These are phyloP conservation scores for Drosophila sproati DNA, from an alignment of 1,140 invertebrate genomes.

Conservation along the genomic window DNA sequence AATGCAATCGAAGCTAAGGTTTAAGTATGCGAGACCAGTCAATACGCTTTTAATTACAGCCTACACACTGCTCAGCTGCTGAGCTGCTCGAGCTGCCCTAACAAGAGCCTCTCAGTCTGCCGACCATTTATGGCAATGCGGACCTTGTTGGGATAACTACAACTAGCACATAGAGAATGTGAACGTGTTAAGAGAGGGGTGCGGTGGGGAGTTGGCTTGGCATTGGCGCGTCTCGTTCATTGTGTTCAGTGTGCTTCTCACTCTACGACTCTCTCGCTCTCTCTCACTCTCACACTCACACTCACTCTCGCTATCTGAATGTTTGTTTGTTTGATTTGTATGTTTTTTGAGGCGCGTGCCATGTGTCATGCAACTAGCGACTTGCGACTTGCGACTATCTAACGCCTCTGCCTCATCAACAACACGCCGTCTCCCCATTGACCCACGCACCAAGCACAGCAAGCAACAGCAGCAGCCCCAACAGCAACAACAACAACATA, in stretches of 20 bases:
- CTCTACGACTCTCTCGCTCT: not conserved
- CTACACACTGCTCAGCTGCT: conserved; percentile 41
- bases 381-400: conserved; percentile 77
- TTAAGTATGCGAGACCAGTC: conserved; percentile 46
- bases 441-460: conserved; percentile 60
- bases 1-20: conserved; percentile 40
- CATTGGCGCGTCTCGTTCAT: conserved; percentile 53
- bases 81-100: conserved; percentile 53
- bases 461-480: conserved; percentile 25
- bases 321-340: conserved; percentile 50
- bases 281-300: not conserved
- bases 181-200: conserved; percentile 18
- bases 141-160: conserved; percentile 56
- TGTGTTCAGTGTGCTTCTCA: not conserved
- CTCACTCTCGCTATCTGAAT: conserved; percentile 32
- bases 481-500: conserved; percentile 21
- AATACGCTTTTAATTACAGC: conserved; percentile 80
- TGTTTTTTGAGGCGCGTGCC: conserved; percentile 72
- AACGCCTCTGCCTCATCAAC: conserved; percentile 81
- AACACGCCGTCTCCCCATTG: conserved; percentile 62
- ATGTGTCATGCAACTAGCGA: conserved; percentile 77
- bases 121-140: conserved; percentile 75
- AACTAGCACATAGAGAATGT: conserved; percentile 26
- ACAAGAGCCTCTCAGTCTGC: conserved; percentile 61
- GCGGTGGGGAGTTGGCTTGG: conserved; percentile 31